A percentile compares a stretch with the other conserved stretches of the same genome.
Evolutionary conservation across 2,797 vertebrate species (phyloP).

Genomic region (Mus minutoides): DNA sequence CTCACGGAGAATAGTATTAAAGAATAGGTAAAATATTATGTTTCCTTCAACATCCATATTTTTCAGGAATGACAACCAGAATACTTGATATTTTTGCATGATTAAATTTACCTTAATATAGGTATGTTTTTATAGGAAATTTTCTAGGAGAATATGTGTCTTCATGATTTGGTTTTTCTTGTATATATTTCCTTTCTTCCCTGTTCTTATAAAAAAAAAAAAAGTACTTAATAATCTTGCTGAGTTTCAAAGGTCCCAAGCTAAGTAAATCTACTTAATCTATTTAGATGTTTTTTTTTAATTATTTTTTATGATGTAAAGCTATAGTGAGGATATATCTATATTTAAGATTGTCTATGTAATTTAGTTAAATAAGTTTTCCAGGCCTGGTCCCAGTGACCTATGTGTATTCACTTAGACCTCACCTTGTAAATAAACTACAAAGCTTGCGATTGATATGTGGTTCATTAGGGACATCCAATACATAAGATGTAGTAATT

Average conservation of each 20-base stretch:
- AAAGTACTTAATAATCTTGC: not conserved
- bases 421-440: not conserved
- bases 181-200: not conserved
- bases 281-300: not conserved
- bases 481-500: not conserved
- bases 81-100: not conserved
- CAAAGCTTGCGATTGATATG: not conserved
- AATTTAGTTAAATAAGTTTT: not conserved
- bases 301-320: not conserved
- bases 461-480: not conserved
- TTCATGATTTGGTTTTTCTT: not conserved
- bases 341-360: not conserved
- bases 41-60: not conserved
- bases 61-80: not conserved
- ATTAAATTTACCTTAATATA: not conserved
- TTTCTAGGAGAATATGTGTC: not conserved
- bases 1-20: not conserved
- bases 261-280: not conserved
- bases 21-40: conserved; percentile 7
- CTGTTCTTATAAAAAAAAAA: not conserved
- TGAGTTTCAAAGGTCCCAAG: not conserved
- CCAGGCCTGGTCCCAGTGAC: no score
- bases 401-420: not conserved
- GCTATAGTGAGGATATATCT: not conserved
- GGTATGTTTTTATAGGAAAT: not conserved